Conservation (phyloP, 2,113 vertebrate genomes). For the Oreochromis aureus region DNA sequence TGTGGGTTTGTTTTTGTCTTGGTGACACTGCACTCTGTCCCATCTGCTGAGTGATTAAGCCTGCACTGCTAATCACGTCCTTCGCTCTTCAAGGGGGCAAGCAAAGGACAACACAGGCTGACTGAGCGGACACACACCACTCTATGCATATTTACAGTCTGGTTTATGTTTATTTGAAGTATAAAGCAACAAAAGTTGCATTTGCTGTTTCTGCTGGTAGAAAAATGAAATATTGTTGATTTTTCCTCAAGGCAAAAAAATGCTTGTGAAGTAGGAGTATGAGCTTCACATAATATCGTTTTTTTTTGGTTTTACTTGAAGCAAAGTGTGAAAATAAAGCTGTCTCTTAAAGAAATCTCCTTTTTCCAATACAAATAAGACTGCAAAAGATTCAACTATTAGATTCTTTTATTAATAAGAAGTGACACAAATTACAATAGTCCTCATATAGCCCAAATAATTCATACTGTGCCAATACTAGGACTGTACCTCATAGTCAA, state of each 20-base stretch:
- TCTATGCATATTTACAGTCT: background rate
- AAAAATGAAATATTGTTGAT: background rate
- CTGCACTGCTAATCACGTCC: conserved; percentile 48
- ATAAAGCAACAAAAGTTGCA: background rate
- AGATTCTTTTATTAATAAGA: background rate
- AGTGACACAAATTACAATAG: background rate
- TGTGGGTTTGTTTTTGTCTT: conserved; percentile 45
- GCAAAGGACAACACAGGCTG: background rate
- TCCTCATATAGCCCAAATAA: background rate
- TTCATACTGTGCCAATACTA: background rate
- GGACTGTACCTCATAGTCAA: background rate
- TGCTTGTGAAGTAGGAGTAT: background rate
- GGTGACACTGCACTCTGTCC: conserved; percentile 43
- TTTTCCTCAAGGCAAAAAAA: background rate
- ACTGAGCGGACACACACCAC: background rate
- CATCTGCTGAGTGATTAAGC: conserved; percentile 59
- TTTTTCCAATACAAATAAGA: background rate
- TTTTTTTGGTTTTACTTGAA: background rate
- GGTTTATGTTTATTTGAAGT: background rate
- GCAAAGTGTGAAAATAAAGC: background rate
- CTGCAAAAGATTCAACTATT: background rate
- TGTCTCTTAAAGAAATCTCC: background rate
- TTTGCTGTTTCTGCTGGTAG: background rate
- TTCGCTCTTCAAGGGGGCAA: background rate
- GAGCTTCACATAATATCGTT: background rate